phyloP scores from a whole-genome alignment of 2,888 invertebrate species.

The Merodon equestris region DNA sequence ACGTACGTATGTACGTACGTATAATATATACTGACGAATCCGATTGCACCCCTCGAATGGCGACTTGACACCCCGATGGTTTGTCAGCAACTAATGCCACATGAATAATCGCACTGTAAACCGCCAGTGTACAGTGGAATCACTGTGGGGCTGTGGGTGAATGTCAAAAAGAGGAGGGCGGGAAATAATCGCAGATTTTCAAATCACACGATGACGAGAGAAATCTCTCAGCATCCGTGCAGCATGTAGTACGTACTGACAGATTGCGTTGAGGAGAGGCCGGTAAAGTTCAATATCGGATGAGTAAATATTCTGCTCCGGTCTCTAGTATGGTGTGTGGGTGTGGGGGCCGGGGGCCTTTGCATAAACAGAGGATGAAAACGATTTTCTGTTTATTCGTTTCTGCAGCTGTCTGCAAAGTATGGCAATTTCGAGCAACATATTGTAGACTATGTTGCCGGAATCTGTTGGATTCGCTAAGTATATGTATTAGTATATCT shows the following conservation, averaged over 20 bases:
- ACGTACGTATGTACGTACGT: constrained; percentile 11
- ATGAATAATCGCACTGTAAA: constrained; percentile 53
- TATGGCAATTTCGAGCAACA: constrained; percentile 43
- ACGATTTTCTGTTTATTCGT: constrained; percentile 12
- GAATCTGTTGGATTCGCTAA: constrained; percentile 15
- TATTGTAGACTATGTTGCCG: constrained; percentile 39
- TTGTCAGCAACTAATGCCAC: constrained; percentile 37
- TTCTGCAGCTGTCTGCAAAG: constrained; percentile 57
- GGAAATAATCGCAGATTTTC: constrained; percentile 50
- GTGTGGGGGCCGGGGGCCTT: no score
- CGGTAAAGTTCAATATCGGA: constrained; percentile 64
- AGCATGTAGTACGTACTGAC: constrained; percentile 19
- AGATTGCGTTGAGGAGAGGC: constrained; percentile 48
- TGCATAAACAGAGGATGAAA: no score
- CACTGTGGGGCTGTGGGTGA: neutral
- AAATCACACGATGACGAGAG: constrained; percentile 37
- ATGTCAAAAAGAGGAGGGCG: constrained; percentile 7
- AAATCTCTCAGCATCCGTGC: constrained; percentile 27
- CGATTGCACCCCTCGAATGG: constrained; percentile 8
- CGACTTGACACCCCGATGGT: constrained; percentile 20
- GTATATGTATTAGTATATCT: no score
- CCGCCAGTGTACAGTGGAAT: constrained; percentile 31
- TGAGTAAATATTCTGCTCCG: constrained; percentile 26
- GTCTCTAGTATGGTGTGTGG: no score
- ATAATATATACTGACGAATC: neutral